phyloP scores from a whole-genome alignment of 1,140 invertebrate species.

The Achatina immaculata region DNA sequence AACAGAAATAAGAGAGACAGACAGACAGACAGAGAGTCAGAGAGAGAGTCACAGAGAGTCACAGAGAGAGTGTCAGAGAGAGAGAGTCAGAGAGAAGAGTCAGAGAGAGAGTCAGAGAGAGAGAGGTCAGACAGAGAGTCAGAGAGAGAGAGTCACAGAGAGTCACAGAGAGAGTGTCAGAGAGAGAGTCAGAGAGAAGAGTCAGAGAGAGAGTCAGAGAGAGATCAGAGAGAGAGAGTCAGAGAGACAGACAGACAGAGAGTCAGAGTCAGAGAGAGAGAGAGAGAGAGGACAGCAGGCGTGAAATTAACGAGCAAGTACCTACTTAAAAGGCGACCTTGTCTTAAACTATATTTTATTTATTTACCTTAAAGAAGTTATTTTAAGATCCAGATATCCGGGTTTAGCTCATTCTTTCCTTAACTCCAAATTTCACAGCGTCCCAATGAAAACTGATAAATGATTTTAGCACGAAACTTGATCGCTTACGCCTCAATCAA shows the following conservation, averaged over 20 bases:
- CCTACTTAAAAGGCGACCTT: too few species aligned
- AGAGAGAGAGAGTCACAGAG: not conserved
- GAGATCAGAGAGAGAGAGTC: not conserved
- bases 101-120: not conserved
- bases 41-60: not conserved
- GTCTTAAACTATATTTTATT: too few species aligned
- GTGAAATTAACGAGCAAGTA: too few species aligned
- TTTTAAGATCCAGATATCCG: too few species aligned
- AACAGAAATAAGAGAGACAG: not conserved
- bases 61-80: not conserved
- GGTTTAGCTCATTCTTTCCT: too few species aligned
- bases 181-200: not conserved
- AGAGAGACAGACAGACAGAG: not conserved
- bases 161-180: not conserved
- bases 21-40: not conserved
- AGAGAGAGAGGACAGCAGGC: not conserved
- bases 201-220: not conserved
- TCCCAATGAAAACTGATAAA: too few species aligned
- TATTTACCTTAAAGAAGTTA: too few species aligned
- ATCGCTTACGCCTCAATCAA: too few species aligned
- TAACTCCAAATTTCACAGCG: too few species aligned
- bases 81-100: too few species aligned
- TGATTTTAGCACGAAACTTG: too few species aligned
- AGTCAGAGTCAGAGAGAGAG: not conserved
- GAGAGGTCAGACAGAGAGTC: not conserved